These are phyloP conservation scores for Spodoptera litura DNA, from an alignment of 1,140 invertebrate genomes.

Conservation along the genomic window DNA sequence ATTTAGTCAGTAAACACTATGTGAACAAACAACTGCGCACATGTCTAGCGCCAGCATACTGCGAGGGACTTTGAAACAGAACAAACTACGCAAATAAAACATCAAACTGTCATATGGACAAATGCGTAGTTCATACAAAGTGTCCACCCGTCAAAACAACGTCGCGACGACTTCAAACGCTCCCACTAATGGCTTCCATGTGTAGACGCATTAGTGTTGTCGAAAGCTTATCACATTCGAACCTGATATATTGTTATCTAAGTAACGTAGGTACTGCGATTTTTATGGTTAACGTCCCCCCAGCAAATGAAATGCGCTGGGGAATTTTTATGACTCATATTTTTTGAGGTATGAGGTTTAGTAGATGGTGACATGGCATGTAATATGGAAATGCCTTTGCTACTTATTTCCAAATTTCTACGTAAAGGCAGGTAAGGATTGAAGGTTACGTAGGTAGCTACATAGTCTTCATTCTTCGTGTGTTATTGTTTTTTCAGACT, in stretches of 20 bases:
- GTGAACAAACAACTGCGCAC: too few species aligned
- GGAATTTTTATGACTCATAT: conserved; percentile 30
- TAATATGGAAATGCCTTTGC: conserved; percentile 6
- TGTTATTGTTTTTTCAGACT: too few species aligned
- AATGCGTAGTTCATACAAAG: not conserved
- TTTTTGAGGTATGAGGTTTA: not conserved
- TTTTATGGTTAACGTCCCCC: not conserved
- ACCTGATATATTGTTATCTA: conserved; percentile 37
- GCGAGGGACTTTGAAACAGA: not conserved
- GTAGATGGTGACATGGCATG: conserved; percentile 1
- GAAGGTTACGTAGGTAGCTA: not conserved
- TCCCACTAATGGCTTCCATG: conserved; percentile 54
- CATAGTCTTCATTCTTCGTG: not conserved
- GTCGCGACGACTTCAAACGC: conserved; percentile 5
- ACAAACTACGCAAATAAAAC: not conserved
- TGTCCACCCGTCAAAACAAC: conserved; percentile 28
- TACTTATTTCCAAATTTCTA: too few species aligned
- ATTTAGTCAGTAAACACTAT: too few species aligned
- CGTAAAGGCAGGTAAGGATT: not conserved
- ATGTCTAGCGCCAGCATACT: too few species aligned
- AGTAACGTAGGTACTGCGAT: conserved; percentile 8
- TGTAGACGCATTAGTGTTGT: conserved; percentile 68
- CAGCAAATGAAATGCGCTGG: conserved; percentile 12
- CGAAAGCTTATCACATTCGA: conserved; percentile 42
- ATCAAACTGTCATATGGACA: not conserved